These are phyloP conservation scores for Peromyscus maniculatus DNA, from an alignment of 2,113 vertebrate genomes.

Conservation along the genomic window DNA sequence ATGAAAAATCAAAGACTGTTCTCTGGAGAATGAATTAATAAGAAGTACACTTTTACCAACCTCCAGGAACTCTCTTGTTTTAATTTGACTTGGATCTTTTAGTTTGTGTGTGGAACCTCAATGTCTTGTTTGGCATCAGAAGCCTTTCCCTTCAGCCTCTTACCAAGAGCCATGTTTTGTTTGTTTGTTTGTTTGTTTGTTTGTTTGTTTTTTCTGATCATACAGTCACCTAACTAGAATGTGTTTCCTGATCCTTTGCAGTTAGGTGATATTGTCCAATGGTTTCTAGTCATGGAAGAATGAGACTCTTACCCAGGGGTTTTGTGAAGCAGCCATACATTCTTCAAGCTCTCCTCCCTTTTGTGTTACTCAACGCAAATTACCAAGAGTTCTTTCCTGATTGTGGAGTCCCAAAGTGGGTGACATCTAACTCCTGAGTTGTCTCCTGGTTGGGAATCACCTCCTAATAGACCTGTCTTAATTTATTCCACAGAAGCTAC, in stretches of 20 bases:
- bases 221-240: neutral
- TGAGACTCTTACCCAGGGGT: neutral
- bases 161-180: neutral
- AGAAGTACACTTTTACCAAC: neutral
- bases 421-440: neutral
- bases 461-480: neutral
- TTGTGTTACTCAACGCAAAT: neutral
- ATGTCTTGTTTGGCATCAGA: neutral
- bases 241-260: neutral
- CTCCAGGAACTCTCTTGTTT: neutral
- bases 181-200: neutral
- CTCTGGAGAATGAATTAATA: neutral
- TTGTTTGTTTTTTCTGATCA: neutral
- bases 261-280: neutral
- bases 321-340: neutral
- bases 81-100: neutral
- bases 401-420: neutral
- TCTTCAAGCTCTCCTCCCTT: neutral
- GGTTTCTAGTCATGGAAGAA: neutral
- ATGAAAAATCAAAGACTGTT: neutral
- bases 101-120: neutral
- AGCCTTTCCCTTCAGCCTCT: neutral
- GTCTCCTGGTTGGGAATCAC: neutral
- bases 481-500: neutral
- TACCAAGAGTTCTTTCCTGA: neutral